Conservation (phyloP, 2,113 vertebrate species). For the Nipponia nippon region DNA sequence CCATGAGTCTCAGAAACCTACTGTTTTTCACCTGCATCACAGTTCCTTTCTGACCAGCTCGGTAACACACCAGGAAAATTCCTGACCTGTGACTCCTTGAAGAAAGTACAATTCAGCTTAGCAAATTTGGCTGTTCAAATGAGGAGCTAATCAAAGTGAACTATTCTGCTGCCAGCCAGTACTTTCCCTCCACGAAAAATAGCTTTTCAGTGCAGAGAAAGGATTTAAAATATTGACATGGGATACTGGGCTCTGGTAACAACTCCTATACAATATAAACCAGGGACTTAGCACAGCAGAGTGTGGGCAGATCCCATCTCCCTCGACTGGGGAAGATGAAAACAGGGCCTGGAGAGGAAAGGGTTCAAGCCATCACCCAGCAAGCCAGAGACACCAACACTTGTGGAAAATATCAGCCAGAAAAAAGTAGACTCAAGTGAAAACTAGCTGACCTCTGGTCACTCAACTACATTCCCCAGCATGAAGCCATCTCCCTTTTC, state of each 20-base stretch:
- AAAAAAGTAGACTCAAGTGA: not conserved
- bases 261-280: not conserved
- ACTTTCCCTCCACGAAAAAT: not conserved
- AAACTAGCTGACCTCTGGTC: not conserved
- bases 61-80: not conserved
- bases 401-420: not conserved
- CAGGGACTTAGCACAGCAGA: not conserved
- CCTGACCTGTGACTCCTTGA: not conserved
- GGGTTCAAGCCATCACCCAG: not conserved
- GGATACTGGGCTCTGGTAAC: not conserved
- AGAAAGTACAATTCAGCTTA: not conserved
- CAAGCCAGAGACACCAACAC: not conserved
- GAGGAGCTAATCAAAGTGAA: not conserved
- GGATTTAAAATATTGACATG: not conserved
- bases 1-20: not conserved
- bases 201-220: not conserved
- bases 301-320: not conserved
- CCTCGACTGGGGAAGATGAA: not conserved
- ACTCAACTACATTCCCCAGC: not conserved
- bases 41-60: not conserved
- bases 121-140: not conserved
- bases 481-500: not conserved
- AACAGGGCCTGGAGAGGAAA: not conserved
- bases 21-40: accelerated
- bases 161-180: not conserved